A percentile compares a stretch with the other conserved stretches of the same genome.
Evolutionary conservation across 2,888 invertebrate species (phyloP).

Genomic region (Hesperia comma): DNA sequence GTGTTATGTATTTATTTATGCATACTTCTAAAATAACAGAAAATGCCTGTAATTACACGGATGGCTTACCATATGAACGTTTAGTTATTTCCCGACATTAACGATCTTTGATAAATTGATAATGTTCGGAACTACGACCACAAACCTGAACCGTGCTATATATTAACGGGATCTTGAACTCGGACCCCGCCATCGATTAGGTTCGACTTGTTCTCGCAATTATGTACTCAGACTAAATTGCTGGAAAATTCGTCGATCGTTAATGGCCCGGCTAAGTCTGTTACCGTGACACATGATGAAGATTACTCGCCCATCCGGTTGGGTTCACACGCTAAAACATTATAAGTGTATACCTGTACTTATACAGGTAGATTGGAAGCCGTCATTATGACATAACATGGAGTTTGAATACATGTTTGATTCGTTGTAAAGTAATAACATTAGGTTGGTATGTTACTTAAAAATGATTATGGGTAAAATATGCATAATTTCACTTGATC

Average conservation of each 20-base stretch:
- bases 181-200: slow-evolving; percentile 75
- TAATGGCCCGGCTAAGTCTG: slow-evolving; percentile 67
- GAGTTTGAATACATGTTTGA: neutral
- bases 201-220: slow-evolving; percentile 80
- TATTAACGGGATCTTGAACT: slow-evolving; percentile 73
- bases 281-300: slow-evolving; percentile 66
- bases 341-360: slow-evolving; percentile 5
- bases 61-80: neutral
- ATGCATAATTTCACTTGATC: no score
- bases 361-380: slow-evolving; percentile 15
- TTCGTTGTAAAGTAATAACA: neutral
- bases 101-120: slow-evolving; percentile 10
- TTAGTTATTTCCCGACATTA: neutral
- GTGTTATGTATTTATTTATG: no score
- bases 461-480: no score
- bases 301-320: slow-evolving; percentile 45
- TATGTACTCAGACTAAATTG: slow-evolving; percentile 81
- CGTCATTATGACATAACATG: neutral
- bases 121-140: slow-evolving; percentile 21
- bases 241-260: slow-evolving; percentile 75
- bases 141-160: slow-evolving; percentile 55
- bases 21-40: neutral
- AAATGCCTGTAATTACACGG: neutral
- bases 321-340: slow-evolving; percentile 58
- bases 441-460: no score